Percentiles rank a stretch among this genome's conserved stretches.
phyloP scores from a whole-genome alignment of 2,888 invertebrate genomes.

The Baccha elongata region DNA sequence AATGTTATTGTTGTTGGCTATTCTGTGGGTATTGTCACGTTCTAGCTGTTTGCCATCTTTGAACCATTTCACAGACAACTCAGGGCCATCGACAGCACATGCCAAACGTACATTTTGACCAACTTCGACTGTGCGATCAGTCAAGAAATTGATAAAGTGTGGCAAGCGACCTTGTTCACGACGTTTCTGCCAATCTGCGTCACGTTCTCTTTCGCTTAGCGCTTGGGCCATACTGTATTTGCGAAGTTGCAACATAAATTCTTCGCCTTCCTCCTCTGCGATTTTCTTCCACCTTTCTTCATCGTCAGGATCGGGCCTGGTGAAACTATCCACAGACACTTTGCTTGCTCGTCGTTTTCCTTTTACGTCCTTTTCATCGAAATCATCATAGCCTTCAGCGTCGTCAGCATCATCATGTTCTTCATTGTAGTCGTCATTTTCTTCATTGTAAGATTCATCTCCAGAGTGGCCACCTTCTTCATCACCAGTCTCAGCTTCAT shows the following conservation, averaged over 20 bases:
- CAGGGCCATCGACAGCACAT: slow-evolving; percentile 90
- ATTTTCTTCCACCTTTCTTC: slow-evolving; percentile 81
- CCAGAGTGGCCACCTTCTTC: slow-evolving; percentile 75
- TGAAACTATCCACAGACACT: slow-evolving; percentile 80
- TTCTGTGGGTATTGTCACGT: slow-evolving; percentile 81
- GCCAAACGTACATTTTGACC: slow-evolving; percentile 90
- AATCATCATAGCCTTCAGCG: slow-evolving; percentile 77
- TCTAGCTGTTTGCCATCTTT: slow-evolving; percentile 85
- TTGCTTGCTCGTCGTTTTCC: slow-evolving; percentile 79
- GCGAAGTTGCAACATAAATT: slow-evolving; percentile 80
- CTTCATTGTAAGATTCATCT: slow-evolving; percentile 75
- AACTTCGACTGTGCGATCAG: slow-evolving; percentile 89
- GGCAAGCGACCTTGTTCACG: slow-evolving; percentile 81
- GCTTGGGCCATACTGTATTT: slow-evolving; percentile 80
- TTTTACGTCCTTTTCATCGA: slow-evolving; percentile 74
- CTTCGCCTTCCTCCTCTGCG: slow-evolving; percentile 80
- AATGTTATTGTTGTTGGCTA: slow-evolving; percentile 84
- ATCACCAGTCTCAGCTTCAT: slow-evolving; percentile 76
- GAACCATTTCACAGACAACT: slow-evolving; percentile 89
- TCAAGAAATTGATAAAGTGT: slow-evolving; percentile 84
- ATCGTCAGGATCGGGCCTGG: slow-evolving; percentile 79
- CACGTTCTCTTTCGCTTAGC: slow-evolving; percentile 80
- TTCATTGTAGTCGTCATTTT: slow-evolving; percentile 75
- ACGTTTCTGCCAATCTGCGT: slow-evolving; percentile 81
- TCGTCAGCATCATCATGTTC: slow-evolving; percentile 72